These are phyloP conservation scores for Oasisia sp. DNA, from an alignment of 2,888 invertebrate species.

Conservation along the genomic window DNA sequence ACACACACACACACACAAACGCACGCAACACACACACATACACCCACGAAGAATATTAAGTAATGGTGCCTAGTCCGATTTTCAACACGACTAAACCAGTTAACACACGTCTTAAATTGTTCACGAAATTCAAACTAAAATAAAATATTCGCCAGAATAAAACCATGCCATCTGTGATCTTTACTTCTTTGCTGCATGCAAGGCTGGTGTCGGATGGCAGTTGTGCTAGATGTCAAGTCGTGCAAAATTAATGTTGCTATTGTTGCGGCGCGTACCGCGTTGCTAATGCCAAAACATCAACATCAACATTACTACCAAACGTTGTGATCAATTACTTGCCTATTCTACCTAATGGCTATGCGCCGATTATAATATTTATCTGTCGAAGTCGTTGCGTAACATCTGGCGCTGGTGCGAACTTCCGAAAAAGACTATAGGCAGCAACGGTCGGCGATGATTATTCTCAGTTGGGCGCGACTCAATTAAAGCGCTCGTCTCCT, in stretches of 20 bases:
- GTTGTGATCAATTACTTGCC: background rate
- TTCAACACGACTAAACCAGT: too few relatives aligned
- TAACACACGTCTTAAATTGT: too few relatives aligned
- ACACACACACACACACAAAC: too few relatives aligned
- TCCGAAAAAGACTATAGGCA: constrained; percentile 3
- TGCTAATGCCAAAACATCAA: background rate
- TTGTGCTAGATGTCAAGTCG: background rate
- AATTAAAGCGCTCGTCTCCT: constrained; percentile 3
- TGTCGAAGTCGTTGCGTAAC: background rate
- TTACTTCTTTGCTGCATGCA: background rate
- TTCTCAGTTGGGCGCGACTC: constrained; percentile 13
- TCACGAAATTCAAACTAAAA: too few relatives aligned
- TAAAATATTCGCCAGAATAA: too few relatives aligned
- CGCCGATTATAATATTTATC: background rate
- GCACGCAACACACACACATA: too few relatives aligned
- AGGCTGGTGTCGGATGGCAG: background rate
- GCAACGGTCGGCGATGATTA: background rate
- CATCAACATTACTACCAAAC: background rate
- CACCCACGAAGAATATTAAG: too few relatives aligned
- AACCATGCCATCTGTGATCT: background rate
- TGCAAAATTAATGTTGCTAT: background rate
- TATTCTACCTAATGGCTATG: background rate
- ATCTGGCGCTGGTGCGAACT: background rate
- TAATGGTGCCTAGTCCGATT: too few relatives aligned
- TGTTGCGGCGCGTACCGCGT: background rate